phyloP scores from a whole-genome alignment of 1,140 invertebrate genomes.

The Leptoteleia sp. region DNA sequence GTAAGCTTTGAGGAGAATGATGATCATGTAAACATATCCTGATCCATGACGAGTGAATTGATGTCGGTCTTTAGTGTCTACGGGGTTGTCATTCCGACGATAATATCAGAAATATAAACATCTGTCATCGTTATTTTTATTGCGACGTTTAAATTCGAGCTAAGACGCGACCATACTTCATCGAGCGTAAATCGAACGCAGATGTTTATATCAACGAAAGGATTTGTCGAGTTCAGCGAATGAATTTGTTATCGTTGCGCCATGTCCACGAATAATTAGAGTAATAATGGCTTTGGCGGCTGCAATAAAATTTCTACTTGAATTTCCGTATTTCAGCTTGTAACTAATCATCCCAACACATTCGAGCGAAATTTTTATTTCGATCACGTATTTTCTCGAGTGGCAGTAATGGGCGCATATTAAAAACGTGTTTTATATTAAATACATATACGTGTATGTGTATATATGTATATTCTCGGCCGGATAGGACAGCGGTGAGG shows the following conservation, averaged over 20 bases:
- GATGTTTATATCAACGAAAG: constrained; percentile 15
- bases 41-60: constrained; percentile 55
- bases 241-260: constrained; percentile 5
- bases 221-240: background rate
- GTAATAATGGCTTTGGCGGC: constrained; percentile 18
- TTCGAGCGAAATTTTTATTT: constrained; percentile 51
- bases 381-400: constrained; percentile 61
- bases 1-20: constrained; percentile 55
- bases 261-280: background rate
- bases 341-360: constrained; percentile 44
- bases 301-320: constrained; percentile 22
- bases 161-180: constrained; percentile 19
- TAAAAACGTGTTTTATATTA: constrained; percentile 65
- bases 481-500: constrained; percentile 39
- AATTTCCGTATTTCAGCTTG: constrained; percentile 22
- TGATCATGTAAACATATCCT: constrained; percentile 57
- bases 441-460: constrained; percentile 43
- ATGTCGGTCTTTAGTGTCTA: constrained; percentile 46
- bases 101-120: constrained; percentile 53
- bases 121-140: constrained; percentile 59
- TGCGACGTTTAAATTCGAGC: constrained; percentile 28
- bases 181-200: constrained; percentile 16
- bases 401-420: constrained; percentile 61
- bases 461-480: constrained; percentile 28
- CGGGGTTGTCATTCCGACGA: constrained; percentile 33